A percentile compares a stretch with the other conserved stretches of the same genome.
These are phyloP conservation scores for Tubulanus polymorphus DNA, from an alignment of 2,888 invertebrate species.

Conservation along the genomic window DNA sequence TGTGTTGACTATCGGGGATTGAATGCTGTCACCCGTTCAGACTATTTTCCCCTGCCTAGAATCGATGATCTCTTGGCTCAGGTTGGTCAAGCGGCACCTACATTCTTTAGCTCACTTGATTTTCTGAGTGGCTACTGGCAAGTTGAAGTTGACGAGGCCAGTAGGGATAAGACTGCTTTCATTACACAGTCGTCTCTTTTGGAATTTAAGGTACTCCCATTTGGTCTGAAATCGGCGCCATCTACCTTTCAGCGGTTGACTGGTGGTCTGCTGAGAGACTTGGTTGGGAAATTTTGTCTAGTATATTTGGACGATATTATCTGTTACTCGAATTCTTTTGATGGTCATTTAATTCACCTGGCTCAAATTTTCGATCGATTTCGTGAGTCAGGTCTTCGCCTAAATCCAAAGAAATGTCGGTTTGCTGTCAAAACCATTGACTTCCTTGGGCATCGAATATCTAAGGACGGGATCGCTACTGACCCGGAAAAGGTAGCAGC, in stretches of 20 bases:
- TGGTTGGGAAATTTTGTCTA: constrained; percentile 9
- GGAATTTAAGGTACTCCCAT: constrained; percentile 9
- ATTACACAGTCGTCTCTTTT: constrained; percentile 5
- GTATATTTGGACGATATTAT: constrained; percentile 11
- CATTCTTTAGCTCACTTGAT: not conserved
- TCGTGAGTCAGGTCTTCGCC: constrained; percentile 5
- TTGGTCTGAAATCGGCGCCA: constrained; percentile 6
- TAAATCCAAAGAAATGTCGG: constrained; percentile 10
- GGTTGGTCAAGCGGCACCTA: not conserved
- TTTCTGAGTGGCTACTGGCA: not conserved
- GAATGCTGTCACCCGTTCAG: not conserved
- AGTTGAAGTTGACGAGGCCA: not conserved
- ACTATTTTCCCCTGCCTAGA: not conserved
- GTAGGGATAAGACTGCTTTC: constrained; percentile 8
- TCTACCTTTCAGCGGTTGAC: constrained; percentile 12
- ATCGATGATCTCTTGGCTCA: not conserved
- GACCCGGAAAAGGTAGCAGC: constrained; percentile 7
- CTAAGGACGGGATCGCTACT: constrained; percentile 5
- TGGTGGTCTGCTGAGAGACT: constrained; percentile 6
- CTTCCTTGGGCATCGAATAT: constrained; percentile 8
- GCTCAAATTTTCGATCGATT: constrained; percentile 4
- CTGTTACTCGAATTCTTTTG: constrained; percentile 5
- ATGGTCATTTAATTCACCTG: constrained; percentile 6
- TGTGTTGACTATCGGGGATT: constrained; percentile 1
- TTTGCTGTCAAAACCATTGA: constrained; percentile 2